Conservation (phyloP, 2,797 vertebrate genomes). For the Phyllotis vaccarum region DNA sequence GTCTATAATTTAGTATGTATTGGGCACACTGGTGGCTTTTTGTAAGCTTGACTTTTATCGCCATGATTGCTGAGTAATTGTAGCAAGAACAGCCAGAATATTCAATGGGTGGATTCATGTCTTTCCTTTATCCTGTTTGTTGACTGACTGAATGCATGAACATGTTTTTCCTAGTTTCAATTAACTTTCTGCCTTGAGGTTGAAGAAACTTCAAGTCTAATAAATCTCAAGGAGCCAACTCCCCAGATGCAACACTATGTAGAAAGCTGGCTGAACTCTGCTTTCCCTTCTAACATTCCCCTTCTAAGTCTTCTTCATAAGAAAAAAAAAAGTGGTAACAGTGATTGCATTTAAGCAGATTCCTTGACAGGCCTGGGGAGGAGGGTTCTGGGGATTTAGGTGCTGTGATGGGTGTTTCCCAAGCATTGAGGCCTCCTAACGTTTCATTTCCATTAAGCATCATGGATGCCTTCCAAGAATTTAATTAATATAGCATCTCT, state of each 20-base stretch:
- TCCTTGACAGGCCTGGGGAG: not conserved
- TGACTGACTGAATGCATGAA: not conserved
- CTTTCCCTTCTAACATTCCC: conserved; percentile 59
- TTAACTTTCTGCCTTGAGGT: conserved; percentile 6
- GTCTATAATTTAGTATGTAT: not conserved
- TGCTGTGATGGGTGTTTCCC: conserved; percentile 68
- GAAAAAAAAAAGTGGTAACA: conserved; percentile 51
- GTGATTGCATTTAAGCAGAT: conserved; percentile 69
- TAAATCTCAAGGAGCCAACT: not conserved
- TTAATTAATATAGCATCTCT: conserved; percentile 79
- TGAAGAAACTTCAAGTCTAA: not conserved
- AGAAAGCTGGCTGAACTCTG: not conserved
- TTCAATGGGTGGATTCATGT: not conserved
- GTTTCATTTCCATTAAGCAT: conserved; percentile 74
- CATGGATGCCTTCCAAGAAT: conserved; percentile 73
- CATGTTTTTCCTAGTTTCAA: not conserved
- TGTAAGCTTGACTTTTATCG: not conserved
- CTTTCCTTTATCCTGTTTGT: not conserved
- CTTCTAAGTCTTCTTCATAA: conserved; percentile 73
- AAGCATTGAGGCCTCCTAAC: conserved; percentile 55
- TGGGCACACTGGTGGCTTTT: not conserved
- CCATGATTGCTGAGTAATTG: not conserved
- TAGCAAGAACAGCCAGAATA: not conserved
- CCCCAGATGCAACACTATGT: not conserved
- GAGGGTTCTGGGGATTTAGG: conserved; percentile 61